Evolutionary conservation across 1,140 invertebrate species (phyloP), one percentile per base, ranked within the genome.

Genomic region (Hyposmocoma kahamanoa): DNA sequence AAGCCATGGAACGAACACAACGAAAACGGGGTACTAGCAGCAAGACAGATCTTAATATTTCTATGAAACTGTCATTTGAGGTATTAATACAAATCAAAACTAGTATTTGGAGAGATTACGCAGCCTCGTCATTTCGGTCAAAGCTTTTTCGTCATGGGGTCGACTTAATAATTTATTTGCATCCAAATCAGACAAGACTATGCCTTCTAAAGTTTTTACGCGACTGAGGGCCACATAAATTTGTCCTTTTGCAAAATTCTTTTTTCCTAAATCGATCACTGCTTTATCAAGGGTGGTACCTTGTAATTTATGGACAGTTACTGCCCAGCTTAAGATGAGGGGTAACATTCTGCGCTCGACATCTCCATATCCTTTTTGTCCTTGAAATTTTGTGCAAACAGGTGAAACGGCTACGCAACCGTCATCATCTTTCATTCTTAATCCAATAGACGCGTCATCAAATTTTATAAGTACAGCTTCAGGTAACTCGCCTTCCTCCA

Each of bases 291-390:
- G 8, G 13, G 36, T 39, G 36, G 36, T 39, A 17, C 36, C 36
- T 39, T 39, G 36, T 5, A 39, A 19, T 39, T 39, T 39, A n/a
- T 39, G 36, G 6, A 39, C 36, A 2, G 36, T 39, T 39, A 39
- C 36, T 19, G 36, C 36, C 36, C 36, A 39, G 20, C 36, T 5
- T 5, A 39, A n/a, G 3, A 17, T 39, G 5, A 39, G n/a, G n/a
- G 36, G 36, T 19, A 39, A n/a, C 36, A 39, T 39, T 19, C 36
- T 3, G n/a, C 36, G 36, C 20, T 39, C 36, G 20, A 39, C 20
- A 5, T 39, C 20, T 5, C 36, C 36, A 19, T 39, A 19, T 20
- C 18, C 36, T 2, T 19, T 3, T 3, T 19, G 36, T n/a, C 15
- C 36, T 19, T 39, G 15, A 39, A 39, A 19, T 8, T 47, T 21